Evolutionary conservation across 2,888 invertebrate species (phyloP).

Genomic region (Habrosyne pyritoides): DNA sequence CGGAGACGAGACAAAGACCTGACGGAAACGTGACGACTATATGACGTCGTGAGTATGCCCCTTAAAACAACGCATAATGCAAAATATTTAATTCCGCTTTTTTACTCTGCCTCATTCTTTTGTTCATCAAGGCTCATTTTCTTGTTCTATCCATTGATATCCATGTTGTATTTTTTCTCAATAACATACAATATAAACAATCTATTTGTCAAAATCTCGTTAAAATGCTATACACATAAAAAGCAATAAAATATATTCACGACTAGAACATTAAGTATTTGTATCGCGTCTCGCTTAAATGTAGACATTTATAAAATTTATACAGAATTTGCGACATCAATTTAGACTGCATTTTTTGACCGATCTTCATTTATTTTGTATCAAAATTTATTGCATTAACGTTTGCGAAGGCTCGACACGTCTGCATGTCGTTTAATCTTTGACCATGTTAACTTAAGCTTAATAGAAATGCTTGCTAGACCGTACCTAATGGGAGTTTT

Average conservation of each 20-base stretch:
- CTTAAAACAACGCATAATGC: no score
- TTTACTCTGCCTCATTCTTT: no score
- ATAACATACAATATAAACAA: no score
- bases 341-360: background rate
- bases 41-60: no score
- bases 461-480: constrained; percentile 33
- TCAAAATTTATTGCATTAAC: background rate
- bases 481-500: constrained; percentile 13
- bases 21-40: no score
- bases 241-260: background rate
- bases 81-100: no score
- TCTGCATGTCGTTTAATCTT: constrained; percentile 7
- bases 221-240: background rate
- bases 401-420: background rate
- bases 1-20: no score
- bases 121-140: no score
- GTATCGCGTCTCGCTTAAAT: background rate
- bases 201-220: no score
- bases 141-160: no score
- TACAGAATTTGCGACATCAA: background rate
- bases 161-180: no score
- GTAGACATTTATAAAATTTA: background rate
- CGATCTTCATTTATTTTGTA: background rate
- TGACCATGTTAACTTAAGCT: constrained; percentile 30
- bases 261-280: background rate